Base-by-base conservation (phyloP, 2,797 vertebrate species). In the Urocyon cinereoargenteus region DNA sequence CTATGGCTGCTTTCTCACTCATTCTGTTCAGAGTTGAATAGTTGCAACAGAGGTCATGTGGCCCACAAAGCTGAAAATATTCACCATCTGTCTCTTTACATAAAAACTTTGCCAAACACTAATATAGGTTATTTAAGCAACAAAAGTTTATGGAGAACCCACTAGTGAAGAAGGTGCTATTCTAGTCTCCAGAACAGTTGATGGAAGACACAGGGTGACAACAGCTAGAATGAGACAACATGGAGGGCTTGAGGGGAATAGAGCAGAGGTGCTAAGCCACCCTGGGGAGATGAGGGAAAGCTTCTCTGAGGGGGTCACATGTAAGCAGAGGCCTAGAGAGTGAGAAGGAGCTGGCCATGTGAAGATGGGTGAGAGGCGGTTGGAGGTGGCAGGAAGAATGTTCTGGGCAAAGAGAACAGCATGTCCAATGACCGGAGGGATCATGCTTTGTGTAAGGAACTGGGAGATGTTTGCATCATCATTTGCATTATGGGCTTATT, bases 381-480 rank as follows among this genome's bases (percentile, higher is more conserved):
- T 57, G 19, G 89, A 55, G 49, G 61, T n/a, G n/a, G 26, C 19
- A n/a, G 55, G 49, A 92, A 70, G 53, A 82, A 84, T n/a, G 51
- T 83, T 86, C 66, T 31, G 49, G 78, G 34, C 45, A 70, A 57
- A 89, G 12, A 89, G 72, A 91, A 87, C 10, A 93, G 22, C n/a
- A 22, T 21, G 24, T 51, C 53, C 8, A 24, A 8, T 57, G 79
- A 19, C 34, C 61, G 62, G 19, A 81, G 78, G 53, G 34, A 53
- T 24, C n/a, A 2, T 49, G 21, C 12, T 18, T 49, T 86, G 22
- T 45, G 57, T 53, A 45, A 86, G 40, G 70, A 59, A 83, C n/a
- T 22, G 53, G 34, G 59, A 51, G 45, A 57, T 15, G 22, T 94
- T 92, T 79, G 88, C n/a, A 53, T 72, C 61, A 12, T 81, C 61